Base-by-base conservation (phyloP, 35 echinoderm and acorn worm genomes). In the Stichopus chloronotus region DNA sequence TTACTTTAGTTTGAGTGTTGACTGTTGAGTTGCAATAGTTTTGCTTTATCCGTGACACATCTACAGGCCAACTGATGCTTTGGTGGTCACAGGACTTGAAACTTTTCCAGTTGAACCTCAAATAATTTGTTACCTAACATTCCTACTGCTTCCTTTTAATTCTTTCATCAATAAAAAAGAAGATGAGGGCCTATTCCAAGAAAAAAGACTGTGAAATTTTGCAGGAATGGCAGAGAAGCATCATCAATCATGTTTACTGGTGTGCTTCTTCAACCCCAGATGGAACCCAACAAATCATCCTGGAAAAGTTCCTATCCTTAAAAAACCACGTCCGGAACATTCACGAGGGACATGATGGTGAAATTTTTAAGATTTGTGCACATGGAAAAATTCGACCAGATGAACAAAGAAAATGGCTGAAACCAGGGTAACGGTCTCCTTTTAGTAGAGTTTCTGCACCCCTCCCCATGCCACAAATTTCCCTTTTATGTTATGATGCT, bases 201-300 rank as follows among this genome's bases (percentile, higher is more conserved):
- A 22, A 82, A 52, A 82, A 54, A 53, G 79, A 55, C 24, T 82
- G 79, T 82, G 79, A 55, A 12, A 55, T 82, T 82, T 6, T 82
- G 43, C 17, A 5, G 84, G 90, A 92, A 12, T 92, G 90, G 90
- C 19, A 30, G 19, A 0, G 59, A 43, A 92, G 90, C 23, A 90
- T 90, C 88, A 76, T 90, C 68, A 90, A 90, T 19, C 88, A 90
- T 56, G n/a, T 90, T 0, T 90, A 90, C 52, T 90, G 68, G 88
- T 53, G 24, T 14, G 88, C 61, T 53, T 90, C 88, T 9, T 72
- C 59, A 16, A 74, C 88, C 4, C 88, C 88, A 77, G 19, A 6
- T 52, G 88, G 88, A 72, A 63, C 76, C 16, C 17, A 14, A 24
- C 84, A 87, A 57, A 19, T 87, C 55, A 63, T 87, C 55, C 84